Base-by-base conservation (phyloP, 2,888 invertebrate species). In the Drosophila fungiperda region DNA sequence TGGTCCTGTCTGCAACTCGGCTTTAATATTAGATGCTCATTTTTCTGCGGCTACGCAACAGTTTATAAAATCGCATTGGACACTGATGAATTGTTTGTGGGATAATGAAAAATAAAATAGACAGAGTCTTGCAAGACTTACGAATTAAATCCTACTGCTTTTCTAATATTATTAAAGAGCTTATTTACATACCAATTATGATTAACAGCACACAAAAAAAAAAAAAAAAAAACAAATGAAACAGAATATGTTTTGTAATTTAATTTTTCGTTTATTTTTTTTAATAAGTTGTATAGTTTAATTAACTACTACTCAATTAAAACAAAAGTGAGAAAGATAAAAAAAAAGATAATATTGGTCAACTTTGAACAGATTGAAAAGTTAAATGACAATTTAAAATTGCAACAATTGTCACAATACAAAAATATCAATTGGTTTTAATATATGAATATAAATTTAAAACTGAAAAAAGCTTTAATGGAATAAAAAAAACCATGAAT, bases 21-120 rank as follows among this genome's bases (percentile, higher is more conserved):
- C 68, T 48, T 59, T 59, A 35, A 68, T 67, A 76, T 78, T 65
- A 76, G 61, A 64, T 33, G 42, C 29, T 26, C 38, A 60, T 29
- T 58, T 42, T 17, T 15, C 2, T 38, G 17, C 4, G 4, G 17
- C 23, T 26, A 68, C 33, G 73, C 75, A 68, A 68, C 78, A 73
- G 68, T 73, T 65, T 52, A 52, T 32, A 52, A 36, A 62, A 33
- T 32, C 40, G 40, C 35, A 35, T 9, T 45, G n/a, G 29, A 54
- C 58, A 50, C 49, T 45, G 65, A 59, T 65, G 54, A 61, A 36
- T 49, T 40, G 42, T 53, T 40, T 38, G 45, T 52, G 53, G 26
- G 32, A 58, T 23, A 40, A 32, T 49, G 20, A 0, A n/a, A 5
- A 29, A n/a, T n/a, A n/a, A 57, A 17, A n/a, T 29, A 12, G 12